Percentiles rank a stretch among this genome's conserved stretches.
phyloP scores from a whole-genome alignment of 92 coral and sea anemone genomes.

The Paragorgia papillata region DNA sequence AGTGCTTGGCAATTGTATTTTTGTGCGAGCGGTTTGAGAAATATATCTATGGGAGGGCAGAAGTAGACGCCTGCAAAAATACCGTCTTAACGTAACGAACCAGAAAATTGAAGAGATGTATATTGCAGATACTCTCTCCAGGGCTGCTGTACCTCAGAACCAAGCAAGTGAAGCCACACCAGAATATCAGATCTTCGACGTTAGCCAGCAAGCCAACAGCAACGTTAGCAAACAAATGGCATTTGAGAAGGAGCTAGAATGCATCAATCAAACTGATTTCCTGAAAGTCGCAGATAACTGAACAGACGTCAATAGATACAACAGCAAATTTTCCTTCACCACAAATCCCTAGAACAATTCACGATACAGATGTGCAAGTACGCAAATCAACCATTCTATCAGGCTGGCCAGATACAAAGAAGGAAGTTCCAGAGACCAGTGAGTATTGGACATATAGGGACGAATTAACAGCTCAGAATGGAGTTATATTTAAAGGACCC shows the following conservation, averaged over 20 bases:
- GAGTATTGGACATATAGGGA: conserved; percentile 44
- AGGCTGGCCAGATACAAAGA: conserved; percentile 50
- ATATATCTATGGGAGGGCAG: too few species aligned
- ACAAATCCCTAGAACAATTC: too few species aligned
- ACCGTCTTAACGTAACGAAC: background rate
- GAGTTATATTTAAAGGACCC: conserved; percentile 42
- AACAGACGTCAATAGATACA: conserved; percentile 22
- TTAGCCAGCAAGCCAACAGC: conserved; percentile 11
- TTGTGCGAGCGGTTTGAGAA: too few species aligned
- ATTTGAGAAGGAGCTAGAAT: conserved; percentile 28
- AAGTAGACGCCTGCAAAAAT: too few species aligned
- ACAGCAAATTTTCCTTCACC: too few species aligned
- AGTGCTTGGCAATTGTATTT: too few species aligned
- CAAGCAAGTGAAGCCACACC: background rate
- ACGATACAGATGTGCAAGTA: conserved; percentile 40
- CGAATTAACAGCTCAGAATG: conserved; percentile 35
- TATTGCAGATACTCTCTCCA: conserved; percentile 37
- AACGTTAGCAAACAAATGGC: too few species aligned
- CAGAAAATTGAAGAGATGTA: conserved; percentile 24
- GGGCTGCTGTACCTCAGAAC: conserved; percentile 11
- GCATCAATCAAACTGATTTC: conserved; percentile 14
- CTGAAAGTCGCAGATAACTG: conserved; percentile 26
- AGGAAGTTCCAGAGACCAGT: background rate
- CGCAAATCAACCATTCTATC: conserved; percentile 22
- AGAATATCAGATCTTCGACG: conserved; percentile 14